These are phyloP conservation scores for Pyrocoelia pectoralis DNA, from an alignment of 2,888 invertebrate species.

Conservation along the genomic window DNA sequence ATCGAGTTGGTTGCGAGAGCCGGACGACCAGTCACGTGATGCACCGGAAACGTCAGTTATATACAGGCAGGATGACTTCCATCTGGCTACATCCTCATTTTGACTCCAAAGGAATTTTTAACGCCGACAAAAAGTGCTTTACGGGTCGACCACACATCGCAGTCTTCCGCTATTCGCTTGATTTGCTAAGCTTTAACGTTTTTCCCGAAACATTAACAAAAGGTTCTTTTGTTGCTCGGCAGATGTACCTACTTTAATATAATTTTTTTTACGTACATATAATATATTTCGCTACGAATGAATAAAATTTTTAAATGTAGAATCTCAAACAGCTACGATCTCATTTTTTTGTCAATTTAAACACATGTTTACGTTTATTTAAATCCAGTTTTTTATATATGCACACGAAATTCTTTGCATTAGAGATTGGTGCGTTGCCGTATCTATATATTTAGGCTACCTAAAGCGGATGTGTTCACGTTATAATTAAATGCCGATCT, in stretches of 20 bases:
- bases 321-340: background rate
- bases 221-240: conserved; percentile 2
- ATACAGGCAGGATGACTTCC: conserved; percentile 59
- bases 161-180: conserved; percentile 27
- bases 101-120: conserved; percentile 55
- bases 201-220: conserved; percentile 18
- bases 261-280: background rate
- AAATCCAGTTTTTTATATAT: background rate
- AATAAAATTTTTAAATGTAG: background rate
- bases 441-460: conserved; percentile 1
- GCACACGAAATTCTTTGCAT: conserved; percentile 1
- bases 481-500: conserved; percentile 1
- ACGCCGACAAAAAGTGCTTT: conserved; percentile 49
- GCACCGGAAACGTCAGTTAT: conserved; percentile 68
- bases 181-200: conserved; percentile 18
- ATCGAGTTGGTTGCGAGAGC: conserved; percentile 46
- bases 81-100: conserved; percentile 59
- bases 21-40: conserved; percentile 59
- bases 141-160: conserved; percentile 33
- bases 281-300: too few species aligned
- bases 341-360: conserved; percentile 1
- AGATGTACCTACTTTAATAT: background rate
- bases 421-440: conserved; percentile 1
- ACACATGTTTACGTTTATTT: background rate
- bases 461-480: conserved; percentile 1